Conservation (phyloP, 2,113 vertebrate genomes). For the Gymnocephalus cernua region DNA sequence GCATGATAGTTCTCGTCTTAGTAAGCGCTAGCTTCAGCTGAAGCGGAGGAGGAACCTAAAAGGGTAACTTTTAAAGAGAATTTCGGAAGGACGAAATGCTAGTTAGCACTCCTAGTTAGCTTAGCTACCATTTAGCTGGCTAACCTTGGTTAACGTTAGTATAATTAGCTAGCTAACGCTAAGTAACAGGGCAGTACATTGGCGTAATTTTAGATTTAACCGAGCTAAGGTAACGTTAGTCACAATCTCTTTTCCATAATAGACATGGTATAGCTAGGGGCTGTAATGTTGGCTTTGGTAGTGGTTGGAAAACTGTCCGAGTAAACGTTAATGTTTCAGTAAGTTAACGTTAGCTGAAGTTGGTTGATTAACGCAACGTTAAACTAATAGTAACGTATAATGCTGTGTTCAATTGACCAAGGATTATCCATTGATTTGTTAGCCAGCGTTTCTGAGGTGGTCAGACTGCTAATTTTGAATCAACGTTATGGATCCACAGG, state of each 20-base stretch:
- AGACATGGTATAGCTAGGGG: background rate
- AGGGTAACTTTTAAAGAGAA: conserved; percentile 18
- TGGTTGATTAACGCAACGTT: background rate
- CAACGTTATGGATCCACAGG: background rate
- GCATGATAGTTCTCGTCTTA: conserved; percentile 7
- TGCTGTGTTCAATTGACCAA: background rate
- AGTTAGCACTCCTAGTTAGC: conserved; percentile 64
- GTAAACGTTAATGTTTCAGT: background rate
- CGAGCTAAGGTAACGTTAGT: background rate
- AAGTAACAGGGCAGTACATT: background rate
- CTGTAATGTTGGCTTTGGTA: background rate
- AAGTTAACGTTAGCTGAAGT: conserved; percentile 20
- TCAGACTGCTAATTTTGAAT: background rate
- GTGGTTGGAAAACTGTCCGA: background rate
- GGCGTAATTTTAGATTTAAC: background rate
- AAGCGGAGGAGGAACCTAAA: background rate
- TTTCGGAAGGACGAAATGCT: conserved; percentile 37
- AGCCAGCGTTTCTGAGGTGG: background rate
- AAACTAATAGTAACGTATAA: background rate
- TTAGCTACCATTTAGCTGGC: conserved; percentile 33
- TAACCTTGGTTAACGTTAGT: conserved; percentile 34
- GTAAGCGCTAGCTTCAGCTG: background rate
- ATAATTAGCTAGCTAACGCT: conserved; percentile 5
- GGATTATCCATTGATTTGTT: background rate
- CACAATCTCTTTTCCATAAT: background rate